phyloP scores from a whole-genome alignment of 92 coral and sea anemone genomes.

The Porites lobata region DNA sequence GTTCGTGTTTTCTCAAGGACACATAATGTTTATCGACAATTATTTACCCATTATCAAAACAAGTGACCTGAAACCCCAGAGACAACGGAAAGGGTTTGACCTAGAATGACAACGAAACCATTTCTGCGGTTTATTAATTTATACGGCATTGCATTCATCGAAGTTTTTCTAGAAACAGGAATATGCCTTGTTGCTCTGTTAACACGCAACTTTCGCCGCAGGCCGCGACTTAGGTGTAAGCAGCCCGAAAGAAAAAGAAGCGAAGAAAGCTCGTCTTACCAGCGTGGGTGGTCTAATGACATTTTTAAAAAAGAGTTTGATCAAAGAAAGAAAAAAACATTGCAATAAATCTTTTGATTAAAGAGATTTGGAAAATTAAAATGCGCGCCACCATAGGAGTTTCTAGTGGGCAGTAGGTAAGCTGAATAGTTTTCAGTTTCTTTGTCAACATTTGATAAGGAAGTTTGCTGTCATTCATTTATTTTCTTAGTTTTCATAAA shows the following conservation, averaged over 20 bases:
- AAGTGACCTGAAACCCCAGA: not conserved
- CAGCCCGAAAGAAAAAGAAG: not conserved
- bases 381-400: too few relatives aligned
- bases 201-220: not conserved
- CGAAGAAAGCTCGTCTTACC: not conserved
- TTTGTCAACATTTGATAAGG: too few relatives aligned
- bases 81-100: constrained; percentile 26
- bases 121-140: constrained; percentile 26
- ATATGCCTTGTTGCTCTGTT: not conserved
- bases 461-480: too few relatives aligned
- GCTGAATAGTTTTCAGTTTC: too few relatives aligned
- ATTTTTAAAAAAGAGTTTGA: too few relatives aligned
- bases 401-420: too few relatives aligned
- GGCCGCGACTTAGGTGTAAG: too few relatives aligned
- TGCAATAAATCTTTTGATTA: not conserved
- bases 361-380: constrained; percentile 1
- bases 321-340: too few relatives aligned
- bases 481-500: too few relatives aligned
- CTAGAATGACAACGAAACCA: constrained; percentile 24
- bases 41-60: constrained; percentile 28
- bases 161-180: not conserved
- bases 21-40: constrained; percentile 33
- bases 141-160: constrained; percentile 7
- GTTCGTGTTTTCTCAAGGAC: constrained; percentile 33
- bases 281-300: constrained; percentile 24